These are phyloP conservation scores for Agrilus planipennis DNA, from an alignment of 1,140 invertebrate genomes.

Conservation along the genomic window DNA sequence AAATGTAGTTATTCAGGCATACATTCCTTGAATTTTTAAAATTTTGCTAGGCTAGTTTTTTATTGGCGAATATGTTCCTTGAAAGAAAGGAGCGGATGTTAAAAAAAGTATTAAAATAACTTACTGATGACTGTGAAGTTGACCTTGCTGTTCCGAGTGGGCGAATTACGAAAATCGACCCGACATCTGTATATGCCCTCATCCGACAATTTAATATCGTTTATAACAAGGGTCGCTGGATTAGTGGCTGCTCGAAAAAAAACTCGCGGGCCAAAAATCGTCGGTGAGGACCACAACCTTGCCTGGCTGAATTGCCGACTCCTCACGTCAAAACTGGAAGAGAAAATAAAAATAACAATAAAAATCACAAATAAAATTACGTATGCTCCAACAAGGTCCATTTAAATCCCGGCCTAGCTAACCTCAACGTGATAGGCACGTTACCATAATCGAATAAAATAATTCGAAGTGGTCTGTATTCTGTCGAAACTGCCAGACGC, in stretches of 20 bases:
- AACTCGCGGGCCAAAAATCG: constrained; percentile 65
- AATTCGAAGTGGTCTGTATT: no score
- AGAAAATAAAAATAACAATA: constrained; percentile 16
- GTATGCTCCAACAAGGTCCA: no score
- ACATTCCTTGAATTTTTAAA: no score
- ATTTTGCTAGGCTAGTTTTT: no score
- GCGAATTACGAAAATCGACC: constrained; percentile 78
- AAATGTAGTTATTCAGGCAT: no score
- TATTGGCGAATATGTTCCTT: no score
- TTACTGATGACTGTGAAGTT: constrained; percentile 80
- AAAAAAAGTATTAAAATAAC: constrained; percentile 29
- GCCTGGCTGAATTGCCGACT: constrained; percentile 57
- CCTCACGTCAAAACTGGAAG: constrained; percentile 68
- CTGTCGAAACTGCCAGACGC: no score
- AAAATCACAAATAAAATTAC: no score
- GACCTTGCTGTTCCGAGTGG: constrained; percentile 72
- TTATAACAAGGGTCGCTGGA: constrained; percentile 59
- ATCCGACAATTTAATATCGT: constrained; percentile 57
- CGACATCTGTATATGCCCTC: constrained; percentile 76
- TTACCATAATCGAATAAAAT: no score
- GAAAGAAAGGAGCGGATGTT: no score
- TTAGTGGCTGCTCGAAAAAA: constrained; percentile 56
- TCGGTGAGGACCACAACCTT: constrained; percentile 64
- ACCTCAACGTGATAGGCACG: no score
- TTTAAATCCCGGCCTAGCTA: no score